These are phyloP conservation scores for Sebastes steindachneri DNA, from an alignment of 2,797 vertebrate species.

Conservation along the genomic window DNA sequence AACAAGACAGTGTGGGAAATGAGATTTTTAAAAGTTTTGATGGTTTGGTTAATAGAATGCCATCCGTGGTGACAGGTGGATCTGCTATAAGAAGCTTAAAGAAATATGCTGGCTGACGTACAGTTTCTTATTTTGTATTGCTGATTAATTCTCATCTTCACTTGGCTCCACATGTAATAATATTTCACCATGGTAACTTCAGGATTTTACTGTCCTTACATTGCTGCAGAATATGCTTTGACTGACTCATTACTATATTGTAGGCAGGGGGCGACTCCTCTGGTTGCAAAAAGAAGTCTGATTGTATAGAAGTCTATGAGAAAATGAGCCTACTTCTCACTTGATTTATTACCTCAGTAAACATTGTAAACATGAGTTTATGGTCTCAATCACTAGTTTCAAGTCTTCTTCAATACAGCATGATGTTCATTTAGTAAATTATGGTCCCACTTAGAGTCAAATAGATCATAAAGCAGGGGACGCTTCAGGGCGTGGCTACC, in stretches of 20 bases:
- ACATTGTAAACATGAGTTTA: too few relatives aligned
- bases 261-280: too few relatives aligned
- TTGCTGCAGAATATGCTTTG: neutral
- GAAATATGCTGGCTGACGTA: neutral
- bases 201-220: neutral
- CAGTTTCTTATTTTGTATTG: neutral
- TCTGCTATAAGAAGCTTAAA: neutral
- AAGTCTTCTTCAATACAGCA: too few relatives aligned
- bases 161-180: neutral
- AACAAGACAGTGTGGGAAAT: neutral
- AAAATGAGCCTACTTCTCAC: too few relatives aligned
- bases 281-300: too few relatives aligned
- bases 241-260: neutral
- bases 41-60: conserved; percentile 2
- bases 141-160: neutral
- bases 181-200: neutral
- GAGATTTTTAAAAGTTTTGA: neutral
- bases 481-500: accelerated
- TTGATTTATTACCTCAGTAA: too few relatives aligned
- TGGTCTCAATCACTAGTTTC: too few relatives aligned
- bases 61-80: neutral
- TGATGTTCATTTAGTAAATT: too few relatives aligned
- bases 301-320: too few relatives aligned
- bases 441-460: accelerated
- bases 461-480: too few relatives aligned